These are phyloP conservation scores for Hippocampus guttulatus DNA, from an alignment of 2,113 vertebrate species.

Conservation along the genomic window DNA sequence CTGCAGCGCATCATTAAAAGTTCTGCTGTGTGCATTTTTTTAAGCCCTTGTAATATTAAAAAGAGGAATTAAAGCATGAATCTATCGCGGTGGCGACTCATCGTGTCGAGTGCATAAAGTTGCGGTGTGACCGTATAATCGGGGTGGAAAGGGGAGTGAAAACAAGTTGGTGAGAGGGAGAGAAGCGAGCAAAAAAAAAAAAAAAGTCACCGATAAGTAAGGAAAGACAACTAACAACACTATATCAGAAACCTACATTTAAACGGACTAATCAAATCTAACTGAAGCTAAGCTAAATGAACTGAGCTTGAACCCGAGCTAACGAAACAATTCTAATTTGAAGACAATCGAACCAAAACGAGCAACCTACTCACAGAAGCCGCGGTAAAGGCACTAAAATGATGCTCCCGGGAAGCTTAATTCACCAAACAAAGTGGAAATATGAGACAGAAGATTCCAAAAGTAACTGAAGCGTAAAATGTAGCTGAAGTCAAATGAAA, in stretches of 20 bases:
- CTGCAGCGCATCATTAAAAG: constrained; percentile 35
- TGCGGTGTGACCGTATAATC: not conserved
- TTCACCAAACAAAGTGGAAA: not conserved
- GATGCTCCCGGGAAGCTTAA: not conserved
- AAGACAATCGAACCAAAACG: not conserved
- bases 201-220: too few relatives aligned
- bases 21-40: constrained; percentile 33
- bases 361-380: not conserved
- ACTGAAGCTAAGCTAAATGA: too few relatives aligned
- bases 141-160: not conserved
- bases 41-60: constrained; percentile 46
- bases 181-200: constrained; percentile 3
- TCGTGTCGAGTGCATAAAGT: not conserved
- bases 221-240: too few relatives aligned
- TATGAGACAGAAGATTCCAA: not conserved
- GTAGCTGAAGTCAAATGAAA: not conserved
- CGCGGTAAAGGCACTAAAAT: not conserved
- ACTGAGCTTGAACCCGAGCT: too few relatives aligned
- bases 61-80: constrained; percentile 49
- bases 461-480: not conserved
- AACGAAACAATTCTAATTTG: not conserved
- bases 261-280: not conserved
- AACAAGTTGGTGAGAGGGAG: not conserved
- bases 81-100: constrained; percentile 21
- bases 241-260: too few relatives aligned